These are phyloP conservation scores for Brachionus manjavacas DNA, from an alignment of 1,140 invertebrate species.

Conservation along the genomic window DNA sequence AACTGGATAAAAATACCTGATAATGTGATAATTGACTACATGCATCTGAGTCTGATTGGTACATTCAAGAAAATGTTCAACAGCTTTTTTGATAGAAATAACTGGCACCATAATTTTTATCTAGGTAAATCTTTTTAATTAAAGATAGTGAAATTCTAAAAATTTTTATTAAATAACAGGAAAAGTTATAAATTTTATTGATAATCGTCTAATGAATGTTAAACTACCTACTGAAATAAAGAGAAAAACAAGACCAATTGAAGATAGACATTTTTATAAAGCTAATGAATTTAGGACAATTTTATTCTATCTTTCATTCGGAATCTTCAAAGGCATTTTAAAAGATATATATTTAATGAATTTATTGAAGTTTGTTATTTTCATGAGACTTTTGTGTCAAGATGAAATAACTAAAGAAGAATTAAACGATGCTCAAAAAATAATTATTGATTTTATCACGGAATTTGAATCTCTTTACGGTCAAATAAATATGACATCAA, in stretches of 20 bases:
- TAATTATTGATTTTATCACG: not conserved
- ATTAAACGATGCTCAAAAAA: not conserved
- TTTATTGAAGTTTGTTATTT: not conserved
- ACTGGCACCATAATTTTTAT: not conserved
- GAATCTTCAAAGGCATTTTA: not conserved
- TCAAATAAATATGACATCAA: not conserved
- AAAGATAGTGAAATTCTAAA: not conserved
- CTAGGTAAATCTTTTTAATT: not conserved
- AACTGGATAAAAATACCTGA: not conserved
- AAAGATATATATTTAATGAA: not conserved
- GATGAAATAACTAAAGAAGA: not conserved
- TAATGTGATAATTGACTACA: not conserved
- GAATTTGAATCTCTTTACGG: not conserved
- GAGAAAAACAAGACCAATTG: not conserved
- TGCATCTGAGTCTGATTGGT: not conserved
- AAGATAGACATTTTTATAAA: not conserved
- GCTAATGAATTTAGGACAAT: not conserved
- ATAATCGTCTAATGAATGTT: not conserved
- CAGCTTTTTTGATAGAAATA: not conserved
- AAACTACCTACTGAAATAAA: not conserved
- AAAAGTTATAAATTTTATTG: not conserved
- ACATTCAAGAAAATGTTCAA: not conserved
- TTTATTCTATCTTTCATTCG: not conserved
- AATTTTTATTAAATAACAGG: not conserved
- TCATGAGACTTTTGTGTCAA: not conserved